Percentiles rank a stretch among this genome's conserved stretches.
These are phyloP conservation scores for Protophormia terraenovae DNA, from an alignment of 2,888 invertebrate species.

Conservation along the genomic window DNA sequence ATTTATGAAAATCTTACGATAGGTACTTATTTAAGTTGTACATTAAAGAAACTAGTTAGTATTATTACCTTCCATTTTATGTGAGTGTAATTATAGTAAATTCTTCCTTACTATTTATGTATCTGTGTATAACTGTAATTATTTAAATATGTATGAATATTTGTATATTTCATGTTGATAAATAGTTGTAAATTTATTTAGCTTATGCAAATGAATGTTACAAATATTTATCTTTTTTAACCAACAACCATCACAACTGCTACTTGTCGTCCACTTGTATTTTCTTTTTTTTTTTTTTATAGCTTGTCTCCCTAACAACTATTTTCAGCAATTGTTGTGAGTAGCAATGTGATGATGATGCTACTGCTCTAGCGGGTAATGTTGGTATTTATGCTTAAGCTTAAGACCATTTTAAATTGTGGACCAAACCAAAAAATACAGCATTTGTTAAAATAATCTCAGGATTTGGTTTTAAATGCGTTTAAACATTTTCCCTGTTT, in stretches of 20 bases:
- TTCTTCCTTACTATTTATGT: background rate
- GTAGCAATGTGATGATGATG: background rate
- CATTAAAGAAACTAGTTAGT: too few relatives aligned
- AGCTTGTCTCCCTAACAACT: background rate
- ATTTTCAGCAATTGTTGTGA: slow-evolving; percentile 3
- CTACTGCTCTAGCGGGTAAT: background rate
- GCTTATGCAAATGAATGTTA: slow-evolving; percentile 67
- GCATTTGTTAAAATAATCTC: slow-evolving; percentile 51
- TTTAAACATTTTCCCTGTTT: background rate
- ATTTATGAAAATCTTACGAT: too few relatives aligned
- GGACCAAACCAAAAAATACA: slow-evolving; percentile 21
- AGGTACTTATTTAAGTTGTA: too few relatives aligned
- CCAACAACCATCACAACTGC: slow-evolving; percentile 61
- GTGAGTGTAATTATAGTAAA: background rate
- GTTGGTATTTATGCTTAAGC: background rate
- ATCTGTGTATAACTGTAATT: background rate
- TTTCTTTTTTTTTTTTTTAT: too few relatives aligned
- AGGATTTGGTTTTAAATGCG: slow-evolving; percentile 40
- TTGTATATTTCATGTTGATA: slow-evolving; percentile 50
- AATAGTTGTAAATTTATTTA: slow-evolving; percentile 68
- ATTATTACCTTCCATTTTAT: background rate
- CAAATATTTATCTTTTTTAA: slow-evolving; percentile 67
- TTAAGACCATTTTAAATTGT: slow-evolving; percentile 18
- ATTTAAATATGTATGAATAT: background rate
- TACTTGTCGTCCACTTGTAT: slow-evolving; percentile 43